Base-by-base conservation (phyloP, 2,797 vertebrate genomes). In the Pipistrellus nathusii region DNA sequence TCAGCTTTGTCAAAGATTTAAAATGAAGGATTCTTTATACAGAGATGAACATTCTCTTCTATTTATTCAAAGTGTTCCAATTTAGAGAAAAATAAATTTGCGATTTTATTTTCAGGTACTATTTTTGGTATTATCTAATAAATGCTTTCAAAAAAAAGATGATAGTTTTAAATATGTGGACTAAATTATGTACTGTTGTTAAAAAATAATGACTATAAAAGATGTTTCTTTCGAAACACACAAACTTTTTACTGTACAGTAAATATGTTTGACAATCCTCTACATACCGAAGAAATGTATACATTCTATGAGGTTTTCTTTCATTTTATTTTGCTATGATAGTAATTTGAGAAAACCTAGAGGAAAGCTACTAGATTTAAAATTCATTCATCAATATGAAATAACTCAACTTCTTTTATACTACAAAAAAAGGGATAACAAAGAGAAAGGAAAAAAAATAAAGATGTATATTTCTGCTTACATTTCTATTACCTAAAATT, bases 361-460 rank as follows among this genome's bases (percentile, higher is more conserved):
- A 94, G n/a, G 48, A 32, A 27, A 97, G 57, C 69, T 89, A 17
- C 48, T 41, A 92, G 25, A 81, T 38, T 13, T 89, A 85, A 81
- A 91, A 94, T 89, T 71, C 82, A 93, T 66, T 92, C 32, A 55
- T 62, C 87, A 93, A 9, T n/a, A 87, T 71, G n/a, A 96, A 95
- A 88, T 84, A 69, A 93, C 7, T 93, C 57, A 68, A 64, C 15
- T 48, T 85, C 46, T 35, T 89, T 51, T 46, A 90, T 21, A 87
- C 13, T 51, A n/a, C n/a, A 9, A 83, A 44, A 30, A 30, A 55
- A 18, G 44, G n/a, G 62, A 27, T 75, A 95, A 83, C 14, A 69
- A 81, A 90, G 18, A 88, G 25, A 87, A 88, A 85, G 10, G 1
- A 44, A 35, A 57, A 86, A 88, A 88, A 90, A 41, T 48, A 66